These are phyloP conservation scores for Dorcus parallelipipedus DNA, from an alignment of 2,888 invertebrate species.

Conservation along the genomic window DNA sequence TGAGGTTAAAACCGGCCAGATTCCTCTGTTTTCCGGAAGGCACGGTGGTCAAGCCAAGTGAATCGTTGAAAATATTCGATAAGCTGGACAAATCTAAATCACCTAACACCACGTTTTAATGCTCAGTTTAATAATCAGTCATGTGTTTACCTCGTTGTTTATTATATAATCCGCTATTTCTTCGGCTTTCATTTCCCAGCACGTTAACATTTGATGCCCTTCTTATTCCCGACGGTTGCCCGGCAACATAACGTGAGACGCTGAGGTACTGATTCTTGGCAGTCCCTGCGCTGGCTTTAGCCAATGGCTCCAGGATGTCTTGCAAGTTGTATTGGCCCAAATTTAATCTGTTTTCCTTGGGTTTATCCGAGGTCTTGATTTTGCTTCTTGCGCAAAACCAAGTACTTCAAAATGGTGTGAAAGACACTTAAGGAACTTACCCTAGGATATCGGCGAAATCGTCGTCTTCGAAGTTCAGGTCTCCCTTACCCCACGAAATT, in stretches of 20 bases:
- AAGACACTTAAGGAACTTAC: slow-evolving; percentile 47
- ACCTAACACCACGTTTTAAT: slow-evolving; percentile 1
- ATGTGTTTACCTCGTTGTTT: slow-evolving; percentile 23
- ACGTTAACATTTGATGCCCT: slow-evolving; percentile 36
- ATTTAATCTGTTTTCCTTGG: slow-evolving; percentile 51
- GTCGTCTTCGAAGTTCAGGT: slow-evolving; percentile 51
- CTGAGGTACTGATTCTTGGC: slow-evolving; percentile 76
- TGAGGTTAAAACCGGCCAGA: slow-evolving; percentile 31
- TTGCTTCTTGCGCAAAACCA: slow-evolving; percentile 35
- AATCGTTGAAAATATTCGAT: slow-evolving; percentile 38
- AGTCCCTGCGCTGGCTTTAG: slow-evolving; percentile 43
- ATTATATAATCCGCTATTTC: slow-evolving; percentile 29
- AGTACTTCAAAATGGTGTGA: neutral
- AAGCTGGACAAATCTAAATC: slow-evolving; percentile 27
- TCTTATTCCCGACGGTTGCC: slow-evolving; percentile 46
- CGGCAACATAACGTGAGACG: slow-evolving; percentile 75
- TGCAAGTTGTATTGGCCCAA: slow-evolving; percentile 51
- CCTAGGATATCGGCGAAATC: slow-evolving; percentile 72
- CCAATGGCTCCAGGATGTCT: slow-evolving; percentile 45
- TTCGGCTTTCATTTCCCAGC: slow-evolving; percentile 29
- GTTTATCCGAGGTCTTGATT: slow-evolving; percentile 36
- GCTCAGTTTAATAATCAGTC: neutral
- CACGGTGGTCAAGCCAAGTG: slow-evolving; percentile 29
- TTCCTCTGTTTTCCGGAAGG: slow-evolving; percentile 35
- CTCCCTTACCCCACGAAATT: slow-evolving; percentile 40